Conservation (phyloP, 2,888 invertebrate species). For the Cryptocephalus moraei region DNA sequence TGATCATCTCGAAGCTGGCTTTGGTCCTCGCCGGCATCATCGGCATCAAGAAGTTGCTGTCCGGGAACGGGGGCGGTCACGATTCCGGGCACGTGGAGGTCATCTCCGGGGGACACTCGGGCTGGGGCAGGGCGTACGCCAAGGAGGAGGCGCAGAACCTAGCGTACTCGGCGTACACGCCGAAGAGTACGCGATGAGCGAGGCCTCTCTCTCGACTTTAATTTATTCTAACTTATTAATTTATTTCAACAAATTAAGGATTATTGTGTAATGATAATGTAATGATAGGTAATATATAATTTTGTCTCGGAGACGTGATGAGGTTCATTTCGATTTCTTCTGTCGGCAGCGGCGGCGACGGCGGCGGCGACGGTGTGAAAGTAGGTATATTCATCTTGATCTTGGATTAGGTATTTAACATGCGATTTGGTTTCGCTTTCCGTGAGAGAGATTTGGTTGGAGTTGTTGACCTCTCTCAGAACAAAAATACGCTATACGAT, state of each 20-base stretch:
- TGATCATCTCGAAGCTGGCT: conserved; percentile 76
- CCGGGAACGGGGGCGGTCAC: conserved; percentile 46
- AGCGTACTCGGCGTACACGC: conserved; percentile 45
- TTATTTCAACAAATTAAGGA: background rate
- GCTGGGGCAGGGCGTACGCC: conserved; percentile 59
- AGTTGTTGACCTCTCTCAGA: no score
- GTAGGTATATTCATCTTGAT: no score
- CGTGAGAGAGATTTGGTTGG: no score
- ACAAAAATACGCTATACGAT: no score
- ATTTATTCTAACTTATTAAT: conserved; percentile 29
- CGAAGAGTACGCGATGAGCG: conserved; percentile 22
- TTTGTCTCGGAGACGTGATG: no score
- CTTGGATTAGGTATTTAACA: no score
- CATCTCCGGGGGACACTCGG: conserved; percentile 53
- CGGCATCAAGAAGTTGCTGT: conserved; percentile 72
- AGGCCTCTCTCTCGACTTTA: background rate
- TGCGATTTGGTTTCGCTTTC: no score
- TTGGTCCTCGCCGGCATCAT: conserved; percentile 74
- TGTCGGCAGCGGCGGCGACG: no score
- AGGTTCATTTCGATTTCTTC: no score
- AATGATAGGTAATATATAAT: no score
- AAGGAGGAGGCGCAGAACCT: conserved; percentile 43
- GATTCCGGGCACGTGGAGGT: conserved; percentile 60
- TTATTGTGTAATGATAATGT: no score
- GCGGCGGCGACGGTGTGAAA: no score